Evolutionary conservation across 2,888 invertebrate genomes (phyloP).

Genomic region (Eupithecia centaureata): DNA sequence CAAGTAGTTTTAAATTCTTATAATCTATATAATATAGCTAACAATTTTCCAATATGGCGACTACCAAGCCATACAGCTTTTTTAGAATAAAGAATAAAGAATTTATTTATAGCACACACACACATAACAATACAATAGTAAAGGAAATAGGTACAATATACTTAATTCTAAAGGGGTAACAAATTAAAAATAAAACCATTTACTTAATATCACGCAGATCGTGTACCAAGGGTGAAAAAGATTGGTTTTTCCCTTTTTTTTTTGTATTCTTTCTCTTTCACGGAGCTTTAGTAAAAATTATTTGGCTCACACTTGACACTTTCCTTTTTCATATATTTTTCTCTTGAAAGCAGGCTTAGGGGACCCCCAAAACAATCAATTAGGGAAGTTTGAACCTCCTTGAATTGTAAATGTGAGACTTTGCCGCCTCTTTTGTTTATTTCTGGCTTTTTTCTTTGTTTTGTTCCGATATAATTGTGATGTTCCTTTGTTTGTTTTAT

Average conservation of each 20-base stretch:
- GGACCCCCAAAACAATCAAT: conserved; percentile 75
- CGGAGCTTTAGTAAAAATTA: conserved; percentile 33
- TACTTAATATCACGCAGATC: too few relatives aligned
- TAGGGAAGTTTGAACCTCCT: conserved; percentile 72
- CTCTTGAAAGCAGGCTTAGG: conserved; percentile 66
- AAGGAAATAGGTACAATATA: too few relatives aligned
- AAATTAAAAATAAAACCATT: too few relatives aligned
- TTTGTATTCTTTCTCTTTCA: not conserved
- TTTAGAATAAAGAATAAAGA: too few relatives aligned
- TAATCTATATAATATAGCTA: too few relatives aligned
- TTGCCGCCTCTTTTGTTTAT: conserved; percentile 53
- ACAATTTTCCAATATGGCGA: conserved; percentile 16
- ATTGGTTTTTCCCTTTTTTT: not conserved
- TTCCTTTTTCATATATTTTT: conserved; percentile 53
- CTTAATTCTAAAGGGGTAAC: too few relatives aligned
- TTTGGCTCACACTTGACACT: conserved; percentile 41
- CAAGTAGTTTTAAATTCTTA: not conserved
- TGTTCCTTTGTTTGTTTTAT: conserved; percentile 44
- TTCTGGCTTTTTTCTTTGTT: conserved; percentile 49
- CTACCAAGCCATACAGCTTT: not conserved
- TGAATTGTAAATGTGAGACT: conserved; percentile 74
- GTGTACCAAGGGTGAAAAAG: not conserved
- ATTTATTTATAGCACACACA: too few relatives aligned
- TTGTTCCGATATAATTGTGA: conserved; percentile 56
- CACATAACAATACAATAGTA: too few relatives aligned